phyloP scores from a whole-genome alignment of 1,140 invertebrate species.

The Camponotus pennsylvanicus region DNA sequence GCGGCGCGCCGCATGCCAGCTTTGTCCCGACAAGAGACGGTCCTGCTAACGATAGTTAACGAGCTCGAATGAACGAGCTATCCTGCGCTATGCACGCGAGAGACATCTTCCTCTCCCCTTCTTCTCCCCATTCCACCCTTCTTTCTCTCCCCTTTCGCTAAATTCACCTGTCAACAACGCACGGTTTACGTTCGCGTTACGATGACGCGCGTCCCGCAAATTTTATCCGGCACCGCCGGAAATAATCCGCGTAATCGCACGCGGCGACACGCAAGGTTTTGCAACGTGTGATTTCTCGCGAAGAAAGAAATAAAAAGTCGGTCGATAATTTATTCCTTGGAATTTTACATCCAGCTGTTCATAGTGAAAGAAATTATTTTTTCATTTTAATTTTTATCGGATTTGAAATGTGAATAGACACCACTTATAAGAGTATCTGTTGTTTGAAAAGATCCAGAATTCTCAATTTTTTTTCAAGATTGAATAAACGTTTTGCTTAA shows the following conservation, averaged over 20 bases:
- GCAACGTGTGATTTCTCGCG: neutral
- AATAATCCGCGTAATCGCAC: conserved; percentile 15
- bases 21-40: conserved; percentile 52
- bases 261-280: neutral
- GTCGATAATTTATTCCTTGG: neutral
- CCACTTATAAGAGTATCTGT: neutral
- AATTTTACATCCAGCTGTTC: neutral
- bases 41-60: conserved; percentile 71
- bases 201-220: neutral
- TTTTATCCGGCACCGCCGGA: neutral
- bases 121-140: too few relatives aligned
- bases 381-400: neutral
- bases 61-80: conserved; percentile 67
- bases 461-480: too few relatives aligned
- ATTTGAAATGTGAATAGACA: neutral
- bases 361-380: neutral
- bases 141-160: neutral
- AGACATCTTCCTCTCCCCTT: too few relatives aligned
- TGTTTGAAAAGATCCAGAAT: too few relatives aligned
- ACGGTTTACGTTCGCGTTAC: conserved; percentile 8
- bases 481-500: too few relatives aligned
- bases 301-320: neutral
- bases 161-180: conserved; percentile 45
- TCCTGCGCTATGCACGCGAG: too few relatives aligned
- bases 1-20: conserved; percentile 64